Base-by-base conservation (phyloP, 2,888 invertebrate species). In the Ferdinandea cuprea region DNA sequence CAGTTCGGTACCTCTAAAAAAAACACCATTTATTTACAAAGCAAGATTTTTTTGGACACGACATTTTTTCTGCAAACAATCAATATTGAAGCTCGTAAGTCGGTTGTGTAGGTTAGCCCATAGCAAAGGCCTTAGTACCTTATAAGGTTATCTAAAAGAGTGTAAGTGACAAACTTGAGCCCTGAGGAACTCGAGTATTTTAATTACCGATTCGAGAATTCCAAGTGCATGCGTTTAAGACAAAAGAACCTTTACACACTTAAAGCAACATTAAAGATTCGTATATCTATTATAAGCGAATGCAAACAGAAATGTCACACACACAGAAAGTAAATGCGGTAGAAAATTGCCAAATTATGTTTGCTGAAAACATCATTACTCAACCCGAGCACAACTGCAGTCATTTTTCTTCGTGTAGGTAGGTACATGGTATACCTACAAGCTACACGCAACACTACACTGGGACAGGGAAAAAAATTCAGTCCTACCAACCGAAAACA, bases 281-380 rank as follows among this genome's bases (percentile, higher is more conserved):
- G 9, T 35, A 9, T 35, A 11, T 0, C 11, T 8, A 9, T 35
- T 9, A 1, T 6, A 35, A 8, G 35, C n/a, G 35, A 8, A 35
- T 35, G 46, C 59, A 61, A 73, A 61, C 68, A 56, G 15, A 74
- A 65, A 69, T 54, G 71, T 81, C 81, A 81, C 81, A 81, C 72
- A 81, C 72, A 71, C 81, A 72, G 54, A 32, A 56, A 66, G 35
- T 77, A 77, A 83, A 83, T 83, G 77, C 63, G 77, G 72, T 77
- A 78, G 83, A 83, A 83, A 83, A 83, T 83, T 83, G 78, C 72
- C 78, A 83, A 83, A 83, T 83, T 83, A 68, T 78, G 68, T 83
- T 83, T 50, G 48, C 63, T 58, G 42, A 73, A 72, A 68, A 63
- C 66, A 83, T 77, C 83, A 83, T 78, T 68, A 68, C 77, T 83